Evolutionary conservation across 2,888 invertebrate genomes (phyloP).

Genomic region (Boloria euphrosyne): DNA sequence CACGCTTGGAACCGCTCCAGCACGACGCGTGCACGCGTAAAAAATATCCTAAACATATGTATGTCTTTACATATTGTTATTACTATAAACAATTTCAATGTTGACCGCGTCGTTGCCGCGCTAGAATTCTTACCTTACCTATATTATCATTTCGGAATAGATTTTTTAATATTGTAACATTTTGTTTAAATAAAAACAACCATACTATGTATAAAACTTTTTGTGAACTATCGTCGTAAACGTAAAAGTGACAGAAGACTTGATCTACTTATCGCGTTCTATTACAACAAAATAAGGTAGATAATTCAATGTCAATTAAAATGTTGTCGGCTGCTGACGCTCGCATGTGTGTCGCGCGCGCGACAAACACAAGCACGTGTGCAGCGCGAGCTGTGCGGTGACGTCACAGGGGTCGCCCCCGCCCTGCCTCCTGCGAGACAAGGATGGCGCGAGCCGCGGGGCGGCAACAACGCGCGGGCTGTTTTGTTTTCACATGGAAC

Average conservation of each 20-base stretch:
- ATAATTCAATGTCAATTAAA: constrained; percentile 59
- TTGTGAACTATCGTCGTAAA: background rate
- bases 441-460: constrained; percentile 55
- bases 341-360: constrained; percentile 72
- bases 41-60: constrained; percentile 33
- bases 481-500: constrained; percentile 75
- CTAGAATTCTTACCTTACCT: too few relatives aligned
- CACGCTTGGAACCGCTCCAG: constrained; percentile 73
- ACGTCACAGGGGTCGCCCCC: constrained; percentile 70
- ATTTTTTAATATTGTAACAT: background rate
- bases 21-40: constrained; percentile 48
- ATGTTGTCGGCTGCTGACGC: constrained; percentile 52
- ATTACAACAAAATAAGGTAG: constrained; percentile 47
- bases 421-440: constrained; percentile 62
- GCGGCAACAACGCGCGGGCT: constrained; percentile 72
- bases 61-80: background rate
- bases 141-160: background rate
- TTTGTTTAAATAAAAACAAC: too few relatives aligned
- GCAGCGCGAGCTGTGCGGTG: constrained; percentile 61
- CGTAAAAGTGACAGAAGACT: background rate
- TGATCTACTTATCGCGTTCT: constrained; percentile 44
- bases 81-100: background rate
- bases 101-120: background rate
- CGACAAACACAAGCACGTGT: constrained; percentile 81
- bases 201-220: too few relatives aligned